Base-by-base conservation (phyloP, 1,140 invertebrate species). In the Temnothorax curvispinosus region DNA sequence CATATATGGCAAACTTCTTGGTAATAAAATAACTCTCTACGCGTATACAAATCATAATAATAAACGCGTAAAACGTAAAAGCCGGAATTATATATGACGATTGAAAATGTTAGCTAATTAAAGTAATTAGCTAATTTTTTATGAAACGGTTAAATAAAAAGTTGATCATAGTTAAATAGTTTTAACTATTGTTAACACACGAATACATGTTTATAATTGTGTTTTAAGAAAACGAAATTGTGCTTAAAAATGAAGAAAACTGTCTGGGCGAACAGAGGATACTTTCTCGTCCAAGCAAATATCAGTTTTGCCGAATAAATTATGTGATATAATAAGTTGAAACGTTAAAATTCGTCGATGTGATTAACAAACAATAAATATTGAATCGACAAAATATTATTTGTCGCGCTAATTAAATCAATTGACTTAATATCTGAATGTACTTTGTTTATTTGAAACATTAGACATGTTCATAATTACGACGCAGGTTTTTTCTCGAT, bases 1-100 rank as follows among this genome's bases (percentile, higher is more conserved):
- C 38, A 8, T 54, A 54, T 71, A 44, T 56, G 15, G 7, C 2
- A 13, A 32, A 64, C 7, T n/a, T 47, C 35, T 54, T 13, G n/a
- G n/a, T 9, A 27, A 27, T 9, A 27, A 27, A 81, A 69, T 54
- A 44, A 41, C 7, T 62, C 4, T 44, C 4, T 44, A 6, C n/a
- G 27, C 32, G 6, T 32, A 35, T 67, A 52, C 52, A 67, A 67
- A 80, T 80, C 3, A 65, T 15, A 78, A 18, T 52, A 67, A 76
- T 76, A 41, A 60, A 60, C 38, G 13, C 8, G 38, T 60, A 15
- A 75, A 72, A 52, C 47, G 0, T 72, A 21, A 74, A 76, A 76
- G 11, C 15, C 1, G 2, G 13, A 58, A 58, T 44, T 67, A 50
- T 47, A n/a, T 7, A 21, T 4, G 41, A 47, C 13, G 0, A 69